Base-by-base conservation (phyloP, 2,888 invertebrate species). In the Pogonocherus hispidulus region DNA sequence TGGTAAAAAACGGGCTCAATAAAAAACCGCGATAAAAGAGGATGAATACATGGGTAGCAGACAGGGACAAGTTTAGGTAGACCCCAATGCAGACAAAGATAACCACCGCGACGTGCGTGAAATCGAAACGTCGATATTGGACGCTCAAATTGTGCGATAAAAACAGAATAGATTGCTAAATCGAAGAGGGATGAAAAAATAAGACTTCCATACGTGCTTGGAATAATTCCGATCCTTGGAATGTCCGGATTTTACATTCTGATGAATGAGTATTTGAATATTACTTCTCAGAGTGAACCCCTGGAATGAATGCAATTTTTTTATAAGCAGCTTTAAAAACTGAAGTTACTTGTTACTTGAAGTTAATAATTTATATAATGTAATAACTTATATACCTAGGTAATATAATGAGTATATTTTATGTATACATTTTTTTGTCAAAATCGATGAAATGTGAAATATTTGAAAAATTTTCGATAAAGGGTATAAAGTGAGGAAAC, bases 91-190 rank as follows among this genome's bases (percentile, higher is more conserved):
- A 62, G 66, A 65, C 56, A 66, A 37, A 68, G 71, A 71, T 56
- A 66, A 69, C 65, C 65, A 51, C 60, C 56, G 49, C 64, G 70
- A 78, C 77, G 78, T 76, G 75, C 71, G 66, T 44, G 69, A 71
- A 75, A 67, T 74, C 69, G 70, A 65, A 65, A 63, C 69, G 70
- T 72, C 72, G 76, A 78, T 82, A 79, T 80, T 78, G 82, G 82
- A 81, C 81, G 82, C 81, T 81, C 80, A 81, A 82, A 84, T 83
- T 81, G 82, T 72, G 78, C 83, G 83, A 84, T 84, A 84, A 84
- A 83, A 84, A 84, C 80, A 79, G 82, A 83, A 84, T 84, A 79
- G 83, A 84, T 84, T 81, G 84, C 83, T 81, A 81, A 83, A 83
- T 84, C 84, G 84, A 81, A 83, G 77, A 79, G 77, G 83, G 81